A percentile compares a stretch with the other conserved stretches of the same genome.
Conservation (phyloP, 2,888 invertebrate species). For the Taphrorychus bicolor region DNA sequence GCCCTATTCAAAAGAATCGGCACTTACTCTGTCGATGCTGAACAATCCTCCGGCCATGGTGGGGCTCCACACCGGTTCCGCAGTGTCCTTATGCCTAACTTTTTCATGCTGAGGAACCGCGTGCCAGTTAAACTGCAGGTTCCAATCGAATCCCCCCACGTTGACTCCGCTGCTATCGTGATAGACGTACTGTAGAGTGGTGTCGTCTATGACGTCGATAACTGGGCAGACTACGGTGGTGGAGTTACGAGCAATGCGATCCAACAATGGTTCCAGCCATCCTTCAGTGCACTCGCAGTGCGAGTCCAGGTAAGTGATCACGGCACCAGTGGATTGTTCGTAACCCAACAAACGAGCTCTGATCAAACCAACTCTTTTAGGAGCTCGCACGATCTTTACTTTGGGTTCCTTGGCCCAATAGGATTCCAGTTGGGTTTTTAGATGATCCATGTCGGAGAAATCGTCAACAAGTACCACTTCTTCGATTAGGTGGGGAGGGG, state of each 20-base stretch:
- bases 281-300: conserved; percentile 98
- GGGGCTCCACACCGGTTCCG: conserved; percentile 94
- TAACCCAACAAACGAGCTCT: conserved; percentile 81
- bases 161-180: conserved; percentile 86
- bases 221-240: conserved; percentile 90
- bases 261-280: conserved; percentile 92
- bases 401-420: conserved; percentile 91
- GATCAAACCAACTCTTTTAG: conserved; percentile 93
- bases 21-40: conserved; percentile 81
- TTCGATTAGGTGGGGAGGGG: conserved; percentile 87
- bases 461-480: conserved; percentile 98
- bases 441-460: conserved; percentile 95
- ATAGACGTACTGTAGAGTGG: conserved; percentile 90
- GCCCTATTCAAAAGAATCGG: not conserved
- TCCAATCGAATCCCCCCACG: conserved; percentile 93
- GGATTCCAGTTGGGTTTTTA: conserved; percentile 90
- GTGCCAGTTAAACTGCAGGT: conserved; percentile 99
- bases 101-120: conserved; percentile 93
- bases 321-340: conserved; percentile 54
- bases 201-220: conserved; percentile 94
- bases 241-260: conserved; percentile 83
- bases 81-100: conserved; percentile 82
- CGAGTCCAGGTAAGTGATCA: conserved; percentile 94
- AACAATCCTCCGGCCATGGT: conserved; percentile 99
- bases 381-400: conserved; percentile 90